phyloP scores from a whole-genome alignment of 2,888 invertebrate species.

The Chloromyia formosa region DNA sequence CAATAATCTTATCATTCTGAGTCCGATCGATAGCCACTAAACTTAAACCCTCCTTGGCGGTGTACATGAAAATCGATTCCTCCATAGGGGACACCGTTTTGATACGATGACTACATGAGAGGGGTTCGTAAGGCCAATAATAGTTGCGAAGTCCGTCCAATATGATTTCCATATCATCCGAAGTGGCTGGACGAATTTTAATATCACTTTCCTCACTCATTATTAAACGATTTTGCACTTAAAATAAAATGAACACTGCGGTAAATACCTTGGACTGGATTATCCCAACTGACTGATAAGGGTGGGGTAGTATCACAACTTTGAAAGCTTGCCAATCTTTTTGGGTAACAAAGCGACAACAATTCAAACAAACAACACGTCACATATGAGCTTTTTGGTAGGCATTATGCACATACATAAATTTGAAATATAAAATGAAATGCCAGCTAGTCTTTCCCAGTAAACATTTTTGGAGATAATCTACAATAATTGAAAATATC shows the following conservation, averaged over 20 bases:
- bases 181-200: conserved; percentile 45
- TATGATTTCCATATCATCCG: conserved; percentile 45
- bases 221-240: no score
- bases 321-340: not conserved
- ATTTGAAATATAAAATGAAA: no score
- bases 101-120: conserved; percentile 48
- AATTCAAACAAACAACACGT: no score
- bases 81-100: conserved; percentile 47
- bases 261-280: no score
- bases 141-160: conserved; percentile 47
- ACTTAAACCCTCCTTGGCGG: conserved; percentile 43
- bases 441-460: no score
- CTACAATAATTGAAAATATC: no score
- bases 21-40: conserved; percentile 47
- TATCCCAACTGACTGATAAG: no score
- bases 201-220: conserved; percentile 27
- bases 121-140: conserved; percentile 51
- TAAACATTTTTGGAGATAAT: no score
- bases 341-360: not conserved
- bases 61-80: conserved; percentile 47
- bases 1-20: conserved; percentile 32
- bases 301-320: not conserved
- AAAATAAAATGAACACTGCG: no score
- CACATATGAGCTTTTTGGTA: not conserved
- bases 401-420: not conserved